A percentile compares a stretch with the other conserved stretches of the same genome.
Evolutionary conservation across 2,113 vertebrate genomes (phyloP).

Genomic region (Eira barbara): DNA sequence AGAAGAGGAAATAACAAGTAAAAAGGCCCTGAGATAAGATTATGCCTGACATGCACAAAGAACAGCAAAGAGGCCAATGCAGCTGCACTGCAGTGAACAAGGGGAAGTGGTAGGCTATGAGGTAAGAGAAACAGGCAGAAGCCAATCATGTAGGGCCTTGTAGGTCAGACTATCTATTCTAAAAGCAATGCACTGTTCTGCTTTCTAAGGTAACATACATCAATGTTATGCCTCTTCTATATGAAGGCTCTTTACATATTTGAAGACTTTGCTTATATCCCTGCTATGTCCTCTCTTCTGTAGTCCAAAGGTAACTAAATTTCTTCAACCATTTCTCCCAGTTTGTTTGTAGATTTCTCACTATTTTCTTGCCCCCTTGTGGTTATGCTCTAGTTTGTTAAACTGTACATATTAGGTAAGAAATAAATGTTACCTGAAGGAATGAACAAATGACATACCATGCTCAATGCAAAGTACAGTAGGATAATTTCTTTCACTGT

Average conservation of each 20-base stretch:
- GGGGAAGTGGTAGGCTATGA: neutral
- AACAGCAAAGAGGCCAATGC: neutral
- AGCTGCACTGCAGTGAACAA: neutral
- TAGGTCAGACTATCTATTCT: neutral
- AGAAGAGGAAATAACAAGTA: neutral
- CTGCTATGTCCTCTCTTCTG: neutral
- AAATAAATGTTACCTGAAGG: constrained; percentile 19
- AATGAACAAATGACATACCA: neutral
- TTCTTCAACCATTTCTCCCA: neutral
- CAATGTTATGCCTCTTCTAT: neutral
- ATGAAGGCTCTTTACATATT: neutral
- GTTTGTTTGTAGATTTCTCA: neutral
- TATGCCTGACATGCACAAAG: neutral
- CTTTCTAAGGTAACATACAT: neutral
- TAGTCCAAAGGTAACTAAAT: neutral
- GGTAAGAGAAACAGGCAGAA: neutral
- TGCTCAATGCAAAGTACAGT: neutral
- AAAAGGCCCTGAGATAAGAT: neutral
- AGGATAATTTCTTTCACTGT: neutral
- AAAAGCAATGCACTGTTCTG: neutral
- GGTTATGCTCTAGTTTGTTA: neutral
- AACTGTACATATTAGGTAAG: neutral
- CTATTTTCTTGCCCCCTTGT: neutral
- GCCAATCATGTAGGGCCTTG: neutral
- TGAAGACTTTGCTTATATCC: neutral